Percentiles rank a stretch among this genome's conserved stretches.
Evolutionary conservation across 2,113 vertebrate species (phyloP).

Genomic region (Phocoena sinus): DNA sequence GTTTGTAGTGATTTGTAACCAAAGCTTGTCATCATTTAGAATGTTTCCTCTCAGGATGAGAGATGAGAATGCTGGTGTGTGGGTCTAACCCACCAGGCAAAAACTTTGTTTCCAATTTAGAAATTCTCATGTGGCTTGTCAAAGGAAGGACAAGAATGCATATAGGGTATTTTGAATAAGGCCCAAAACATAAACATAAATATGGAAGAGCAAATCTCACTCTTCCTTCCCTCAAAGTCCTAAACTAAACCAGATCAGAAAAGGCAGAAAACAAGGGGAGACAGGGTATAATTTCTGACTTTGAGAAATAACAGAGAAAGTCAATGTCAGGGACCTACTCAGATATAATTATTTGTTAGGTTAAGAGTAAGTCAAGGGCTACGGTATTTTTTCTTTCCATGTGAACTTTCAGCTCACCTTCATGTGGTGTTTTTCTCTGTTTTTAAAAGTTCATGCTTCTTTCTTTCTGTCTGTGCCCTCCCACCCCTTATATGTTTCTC

Average conservation of each 20-base stretch:
- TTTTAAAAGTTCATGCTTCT: constrained; percentile 37
- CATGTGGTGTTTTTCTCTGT: constrained; percentile 38
- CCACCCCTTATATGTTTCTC: constrained; percentile 19
- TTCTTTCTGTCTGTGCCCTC: background rate
- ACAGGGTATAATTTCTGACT: background rate
- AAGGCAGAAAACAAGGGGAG: background rate
- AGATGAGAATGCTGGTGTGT: background rate
- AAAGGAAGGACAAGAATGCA: background rate
- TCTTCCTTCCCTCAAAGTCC: background rate
- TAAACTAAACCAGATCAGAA: background rate
- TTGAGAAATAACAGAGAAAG: background rate
- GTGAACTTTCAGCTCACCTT: constrained; percentile 52
- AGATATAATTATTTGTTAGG: background rate
- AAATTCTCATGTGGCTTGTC: background rate
- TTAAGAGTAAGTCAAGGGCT: background rate
- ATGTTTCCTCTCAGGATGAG: background rate
- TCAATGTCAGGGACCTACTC: background rate
- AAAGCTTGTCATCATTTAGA: background rate
- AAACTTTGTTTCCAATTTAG: background rate
- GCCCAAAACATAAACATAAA: background rate
- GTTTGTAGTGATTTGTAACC: background rate
- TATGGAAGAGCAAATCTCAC: background rate
- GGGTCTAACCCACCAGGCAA: background rate
- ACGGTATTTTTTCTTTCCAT: background rate
- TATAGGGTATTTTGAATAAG: background rate